phyloP scores from a whole-genome alignment of 2,888 invertebrate genomes.

The Drosophila paucipuncta region DNA sequence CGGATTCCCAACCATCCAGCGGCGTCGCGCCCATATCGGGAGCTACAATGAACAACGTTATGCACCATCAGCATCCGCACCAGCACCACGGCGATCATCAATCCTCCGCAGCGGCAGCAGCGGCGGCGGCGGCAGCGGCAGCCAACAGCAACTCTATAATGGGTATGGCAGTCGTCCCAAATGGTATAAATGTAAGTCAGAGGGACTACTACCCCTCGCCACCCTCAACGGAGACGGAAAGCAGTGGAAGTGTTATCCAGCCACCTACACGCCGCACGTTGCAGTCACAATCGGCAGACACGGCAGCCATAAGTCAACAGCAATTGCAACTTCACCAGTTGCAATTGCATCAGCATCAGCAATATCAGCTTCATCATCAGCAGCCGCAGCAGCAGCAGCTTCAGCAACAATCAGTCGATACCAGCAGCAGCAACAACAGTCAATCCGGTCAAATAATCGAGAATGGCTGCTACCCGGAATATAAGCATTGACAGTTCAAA shows the following conservation, averaged over 20 bases:
- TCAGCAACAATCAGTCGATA: conserved; percentile 84
- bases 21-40: conserved; percentile 87
- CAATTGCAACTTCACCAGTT: conserved; percentile 82
- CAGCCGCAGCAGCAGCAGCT: conserved; percentile 80
- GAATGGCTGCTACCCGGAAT: conserved; percentile 90
- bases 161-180: conserved; percentile 83
- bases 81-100: conserved; percentile 85
- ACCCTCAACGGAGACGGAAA: conserved; percentile 86
- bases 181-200: conserved; percentile 86
- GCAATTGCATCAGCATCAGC: conserved; percentile 68
- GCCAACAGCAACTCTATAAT: conserved; percentile 79
- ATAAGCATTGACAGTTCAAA: conserved; percentile 89
- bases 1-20: conserved; percentile 86
- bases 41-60: conserved; percentile 86
- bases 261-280: conserved; percentile 80
- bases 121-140: conserved; percentile 70
- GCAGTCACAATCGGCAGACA: conserved; percentile 73
- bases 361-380: conserved; percentile 73
- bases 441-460: conserved; percentile 87
- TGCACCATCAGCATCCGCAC: conserved; percentile 86
- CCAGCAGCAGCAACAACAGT: conserved; percentile 85
- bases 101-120: conserved; percentile 80
- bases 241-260: conserved; percentile 86
- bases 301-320: conserved; percentile 77
- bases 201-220: conserved; percentile 86